A percentile compares a stretch with the other conserved stretches of the same genome.
Evolutionary conservation across 2,113 vertebrate species (phyloP).

Genomic region (Xenopus tropicalis): UCB_Xtro_10.0 CM004450.2:42969501-42970000

Average conservation of each 20-base stretch:
- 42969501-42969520: too few species aligned
- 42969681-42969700: constrained; percentile 23
- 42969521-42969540: background rate
- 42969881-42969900: constrained; percentile 19
- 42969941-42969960: background rate
- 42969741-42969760: constrained; percentile 26
- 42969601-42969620: background rate
- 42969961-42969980: constrained; percentile 21
- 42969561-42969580: constrained; percentile 17
- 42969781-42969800: constrained; percentile 25
- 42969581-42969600: constrained; percentile 8
- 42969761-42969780: constrained; percentile 30
- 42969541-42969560: background rate
- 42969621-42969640: background rate
- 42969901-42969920: background rate
- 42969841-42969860: constrained; percentile 20
- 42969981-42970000: constrained; percentile 4
- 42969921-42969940: background rate
- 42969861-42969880: constrained; percentile 15
- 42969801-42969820: constrained; percentile 28
- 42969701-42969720: constrained; percentile 24
- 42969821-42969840: constrained; percentile 20
- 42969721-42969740: constrained; percentile 16
- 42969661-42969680: constrained; percentile 24
- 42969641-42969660: too few species aligned